A percentile compares a stretch with the other conserved stretches of the same genome.
phyloP scores from a whole-genome alignment of 1,140 invertebrate species.

The Caenorhabditis brenneri region DNA sequence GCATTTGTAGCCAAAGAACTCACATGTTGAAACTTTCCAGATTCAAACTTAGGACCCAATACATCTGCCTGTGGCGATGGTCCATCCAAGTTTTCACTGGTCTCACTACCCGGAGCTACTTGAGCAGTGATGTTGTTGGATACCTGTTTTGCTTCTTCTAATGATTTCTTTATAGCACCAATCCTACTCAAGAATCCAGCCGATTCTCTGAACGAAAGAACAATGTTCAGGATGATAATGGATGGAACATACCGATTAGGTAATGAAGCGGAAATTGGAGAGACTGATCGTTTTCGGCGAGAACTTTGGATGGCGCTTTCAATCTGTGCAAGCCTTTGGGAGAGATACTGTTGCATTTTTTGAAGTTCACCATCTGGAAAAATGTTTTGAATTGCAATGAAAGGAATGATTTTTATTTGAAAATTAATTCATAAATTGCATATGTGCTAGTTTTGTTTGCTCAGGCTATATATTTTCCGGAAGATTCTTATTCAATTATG shows the following conservation, averaged over 20 bases:
- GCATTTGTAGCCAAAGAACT: not conserved
- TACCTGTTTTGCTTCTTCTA: slow-evolving; percentile 20
- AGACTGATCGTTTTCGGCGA: slow-evolving; percentile 44
- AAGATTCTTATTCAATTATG: no score
- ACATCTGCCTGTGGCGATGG: not conserved
- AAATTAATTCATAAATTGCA: no score
- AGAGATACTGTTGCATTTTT: slow-evolving; percentile 39
- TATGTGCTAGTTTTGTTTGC: no score
- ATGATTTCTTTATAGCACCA: slow-evolving; percentile 56
- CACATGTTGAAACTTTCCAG: slow-evolving; percentile 47
- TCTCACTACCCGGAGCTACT: not conserved
- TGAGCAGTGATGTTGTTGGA: slow-evolving; percentile 17
- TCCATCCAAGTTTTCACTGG: slow-evolving; percentile 41
- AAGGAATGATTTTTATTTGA: not conserved
- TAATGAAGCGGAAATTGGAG: slow-evolving; percentile 60
- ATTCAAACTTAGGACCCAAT: slow-evolving; percentile 21
- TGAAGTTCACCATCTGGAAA: slow-evolving; percentile 35
- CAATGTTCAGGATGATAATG: not conserved
- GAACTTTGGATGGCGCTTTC: not conserved
- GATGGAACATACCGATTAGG: slow-evolving; percentile 53
- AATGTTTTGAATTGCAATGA: not conserved
- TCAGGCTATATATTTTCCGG: no score
- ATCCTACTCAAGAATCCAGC: slow-evolving; percentile 60
- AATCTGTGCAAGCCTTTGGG: slow-evolving; percentile 40
- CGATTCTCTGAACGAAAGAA: slow-evolving; percentile 43